These are phyloP conservation scores for Trichacis sp. DNA, from an alignment of 2,888 invertebrate species.

Conservation along the genomic window DNA sequence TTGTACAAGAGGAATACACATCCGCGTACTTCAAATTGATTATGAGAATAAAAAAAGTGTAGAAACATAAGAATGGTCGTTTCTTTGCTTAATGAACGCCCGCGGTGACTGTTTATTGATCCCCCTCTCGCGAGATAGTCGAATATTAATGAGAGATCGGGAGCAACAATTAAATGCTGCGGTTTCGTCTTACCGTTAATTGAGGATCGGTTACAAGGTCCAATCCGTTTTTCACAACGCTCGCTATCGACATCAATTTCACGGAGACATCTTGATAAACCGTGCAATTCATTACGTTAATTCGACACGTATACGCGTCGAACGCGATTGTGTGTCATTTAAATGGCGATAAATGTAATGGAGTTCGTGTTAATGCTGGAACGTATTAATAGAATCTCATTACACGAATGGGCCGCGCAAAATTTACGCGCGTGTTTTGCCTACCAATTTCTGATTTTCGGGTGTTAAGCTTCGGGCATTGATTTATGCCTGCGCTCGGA, in stretches of 20 bases:
- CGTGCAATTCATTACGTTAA: constrained; percentile 5
- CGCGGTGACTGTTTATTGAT: background rate
- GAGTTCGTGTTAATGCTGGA: background rate
- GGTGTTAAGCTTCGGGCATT: background rate
- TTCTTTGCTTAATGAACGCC: background rate
- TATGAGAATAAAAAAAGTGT: background rate
- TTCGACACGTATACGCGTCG: constrained; percentile 2
- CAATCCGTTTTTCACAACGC: background rate
- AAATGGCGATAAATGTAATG: background rate
- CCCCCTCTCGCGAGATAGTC: background rate
- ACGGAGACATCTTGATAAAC: constrained; percentile 4
- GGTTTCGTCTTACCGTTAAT: constrained; percentile 6
- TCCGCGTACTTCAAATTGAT: background rate
- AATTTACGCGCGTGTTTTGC: constrained; percentile 3
- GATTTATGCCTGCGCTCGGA: background rate
- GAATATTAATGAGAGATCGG: constrained; percentile 1
- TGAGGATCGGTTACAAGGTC: background rate
- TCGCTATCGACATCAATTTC: background rate
- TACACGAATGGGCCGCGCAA: background rate
- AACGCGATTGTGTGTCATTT: background rate
- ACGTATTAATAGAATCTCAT: background rate
- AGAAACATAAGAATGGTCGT: background rate
- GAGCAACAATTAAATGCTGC: background rate
- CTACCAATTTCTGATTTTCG: constrained; percentile 3
- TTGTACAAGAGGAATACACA: background rate